Evolutionary conservation across 2,888 invertebrate genomes (phyloP).

Genomic region (Creontiades dilutus): DNA sequence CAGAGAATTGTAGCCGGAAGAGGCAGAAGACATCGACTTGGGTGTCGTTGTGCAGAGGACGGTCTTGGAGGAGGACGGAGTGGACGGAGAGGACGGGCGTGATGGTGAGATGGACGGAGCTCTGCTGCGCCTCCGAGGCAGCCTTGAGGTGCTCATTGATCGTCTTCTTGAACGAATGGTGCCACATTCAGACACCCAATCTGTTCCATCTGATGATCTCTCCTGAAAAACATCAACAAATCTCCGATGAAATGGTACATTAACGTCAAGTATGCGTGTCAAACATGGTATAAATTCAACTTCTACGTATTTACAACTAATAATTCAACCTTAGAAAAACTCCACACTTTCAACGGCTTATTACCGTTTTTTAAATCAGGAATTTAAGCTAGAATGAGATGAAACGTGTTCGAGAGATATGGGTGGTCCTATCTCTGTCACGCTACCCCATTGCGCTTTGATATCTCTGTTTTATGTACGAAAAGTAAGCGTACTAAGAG

Average conservation of each 20-base stretch:
- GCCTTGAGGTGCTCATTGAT: constrained; percentile 74
- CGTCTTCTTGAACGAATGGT: constrained; percentile 72
- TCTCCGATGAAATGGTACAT: background rate
- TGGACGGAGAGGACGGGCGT: constrained; percentile 75
- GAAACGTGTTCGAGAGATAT: too few relatives aligned
- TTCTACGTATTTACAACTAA: too few relatives aligned
- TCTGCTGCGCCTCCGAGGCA: constrained; percentile 73
- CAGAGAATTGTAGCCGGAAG: constrained; percentile 78
- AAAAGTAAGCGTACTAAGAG: too few relatives aligned
- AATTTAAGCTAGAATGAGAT: too few relatives aligned
- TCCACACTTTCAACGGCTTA: too few relatives aligned
- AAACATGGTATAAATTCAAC: too few relatives aligned
- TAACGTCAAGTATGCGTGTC: too few relatives aligned
- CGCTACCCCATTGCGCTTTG: too few relatives aligned
- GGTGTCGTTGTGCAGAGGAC: constrained; percentile 75
- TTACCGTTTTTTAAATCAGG: too few relatives aligned
- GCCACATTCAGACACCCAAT: constrained; percentile 73
- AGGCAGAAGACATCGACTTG: constrained; percentile 76
- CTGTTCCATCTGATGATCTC: constrained; percentile 66
- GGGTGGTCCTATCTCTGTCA: too few relatives aligned
- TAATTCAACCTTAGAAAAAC: too few relatives aligned
- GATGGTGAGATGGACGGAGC: constrained; percentile 74
- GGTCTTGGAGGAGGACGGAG: constrained; percentile 76
- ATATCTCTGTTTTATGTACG: too few relatives aligned
- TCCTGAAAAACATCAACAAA: constrained; percentile 31